These are phyloP conservation scores for Fragum sueziense DNA, from an alignment of 2,888 invertebrate genomes.

Conservation along the genomic window DNA sequence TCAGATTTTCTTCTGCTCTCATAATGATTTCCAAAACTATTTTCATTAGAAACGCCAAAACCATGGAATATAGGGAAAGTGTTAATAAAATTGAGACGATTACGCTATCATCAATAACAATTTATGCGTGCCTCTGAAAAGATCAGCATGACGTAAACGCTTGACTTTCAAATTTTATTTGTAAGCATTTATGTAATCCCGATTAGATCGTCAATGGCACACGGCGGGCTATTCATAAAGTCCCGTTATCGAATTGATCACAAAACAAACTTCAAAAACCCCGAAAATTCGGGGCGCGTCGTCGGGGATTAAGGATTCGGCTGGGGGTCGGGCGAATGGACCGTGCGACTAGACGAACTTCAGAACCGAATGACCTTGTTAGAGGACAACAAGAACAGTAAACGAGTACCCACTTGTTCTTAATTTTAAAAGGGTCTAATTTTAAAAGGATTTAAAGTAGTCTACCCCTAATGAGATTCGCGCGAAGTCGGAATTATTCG, in stretches of 20 bases:
- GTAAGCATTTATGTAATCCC: constrained; percentile 23
- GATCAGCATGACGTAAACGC: constrained; percentile 20
- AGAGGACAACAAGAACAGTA: no score
- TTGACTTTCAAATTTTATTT: constrained; percentile 20
- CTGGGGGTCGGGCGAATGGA: neutral
- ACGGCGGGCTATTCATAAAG: neutral
- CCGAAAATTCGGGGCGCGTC: constrained; percentile 9
- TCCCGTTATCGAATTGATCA: neutral
- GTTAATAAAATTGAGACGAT: neutral
- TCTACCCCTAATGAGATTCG: no score
- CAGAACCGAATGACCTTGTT: no score
- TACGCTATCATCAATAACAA: constrained; percentile 7
- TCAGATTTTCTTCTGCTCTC: neutral
- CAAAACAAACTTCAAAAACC: constrained; percentile 10
- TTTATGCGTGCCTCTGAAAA: constrained; percentile 13
- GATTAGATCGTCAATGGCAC: constrained; percentile 3
- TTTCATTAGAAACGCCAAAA: neutral
- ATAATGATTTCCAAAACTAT: neutral
- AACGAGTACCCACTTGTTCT: no score
- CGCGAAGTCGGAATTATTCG: no score
- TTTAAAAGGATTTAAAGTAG: no score
- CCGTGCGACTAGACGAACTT: neutral
- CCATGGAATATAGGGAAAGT: no score
- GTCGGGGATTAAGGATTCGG: constrained; percentile 18
- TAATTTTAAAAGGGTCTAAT: no score